Evolutionary conservation across 1,140 invertebrate genomes (phyloP).

Genomic region (Drosophila aff.): DNA sequence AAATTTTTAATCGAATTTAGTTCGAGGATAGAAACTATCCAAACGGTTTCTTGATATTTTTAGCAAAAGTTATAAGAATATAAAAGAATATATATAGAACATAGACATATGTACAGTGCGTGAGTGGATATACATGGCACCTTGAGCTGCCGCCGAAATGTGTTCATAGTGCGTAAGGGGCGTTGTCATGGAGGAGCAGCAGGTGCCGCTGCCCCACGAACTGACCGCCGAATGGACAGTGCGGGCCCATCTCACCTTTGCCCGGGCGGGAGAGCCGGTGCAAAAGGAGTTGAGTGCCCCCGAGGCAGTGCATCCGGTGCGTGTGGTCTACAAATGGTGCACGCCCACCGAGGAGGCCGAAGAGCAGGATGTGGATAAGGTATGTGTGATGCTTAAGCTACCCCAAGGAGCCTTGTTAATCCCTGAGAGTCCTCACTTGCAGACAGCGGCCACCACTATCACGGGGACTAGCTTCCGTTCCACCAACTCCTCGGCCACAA

Average conservation of each 20-base stretch:
- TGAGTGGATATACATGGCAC: conserved; percentile 44
- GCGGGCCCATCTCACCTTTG: conserved; percentile 81
- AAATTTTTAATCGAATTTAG: conserved; percentile 40
- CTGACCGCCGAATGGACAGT: conserved; percentile 85
- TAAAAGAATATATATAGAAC: conserved; percentile 24
- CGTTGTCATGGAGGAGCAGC: conserved; percentile 27
- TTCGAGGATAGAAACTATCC: conserved; percentile 29
- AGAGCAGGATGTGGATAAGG: conserved; percentile 65
- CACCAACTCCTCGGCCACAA: conserved; percentile 76
- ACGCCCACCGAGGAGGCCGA: conserved; percentile 55
- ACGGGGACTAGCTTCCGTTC: conserved; percentile 78
- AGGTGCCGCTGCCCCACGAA: conserved; percentile 71
- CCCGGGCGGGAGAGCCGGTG: conserved; percentile 70
- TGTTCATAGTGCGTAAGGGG: conserved; percentile 22
- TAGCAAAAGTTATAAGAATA: conserved; percentile 56
- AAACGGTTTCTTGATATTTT: conserved; percentile 61
- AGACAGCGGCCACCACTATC: conserved; percentile 48
- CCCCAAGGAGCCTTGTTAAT: background rate
- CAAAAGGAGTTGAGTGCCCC: conserved; percentile 62
- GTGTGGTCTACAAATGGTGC: conserved; percentile 74
- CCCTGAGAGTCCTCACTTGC: background rate
- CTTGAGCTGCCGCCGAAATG: conserved; percentile 43
- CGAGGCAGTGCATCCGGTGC: conserved; percentile 74
- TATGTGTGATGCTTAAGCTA: background rate
- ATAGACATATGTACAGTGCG: conserved; percentile 31